Conservation (phyloP, 2,113 vertebrate genomes). For the Cebus imitator region DNA sequence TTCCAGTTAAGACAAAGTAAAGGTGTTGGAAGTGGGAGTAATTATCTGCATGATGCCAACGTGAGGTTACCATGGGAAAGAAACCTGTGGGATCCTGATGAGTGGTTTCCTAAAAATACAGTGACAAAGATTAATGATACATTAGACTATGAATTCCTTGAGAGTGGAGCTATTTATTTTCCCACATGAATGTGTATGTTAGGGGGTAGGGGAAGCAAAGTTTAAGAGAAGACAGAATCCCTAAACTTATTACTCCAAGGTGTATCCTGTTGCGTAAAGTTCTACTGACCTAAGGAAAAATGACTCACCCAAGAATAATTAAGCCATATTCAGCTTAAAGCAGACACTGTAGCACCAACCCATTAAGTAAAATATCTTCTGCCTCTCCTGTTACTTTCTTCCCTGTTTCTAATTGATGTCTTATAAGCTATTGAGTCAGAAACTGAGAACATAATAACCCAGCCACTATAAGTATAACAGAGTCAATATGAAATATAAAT, state of each 20-base stretch:
- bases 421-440: background rate
- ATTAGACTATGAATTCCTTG: background rate
- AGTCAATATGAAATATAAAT: background rate
- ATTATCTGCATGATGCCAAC: constrained; percentile 33
- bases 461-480: background rate
- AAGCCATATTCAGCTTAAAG: background rate
- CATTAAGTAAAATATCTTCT: background rate
- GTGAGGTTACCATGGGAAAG: background rate
- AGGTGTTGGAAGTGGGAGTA: constrained; percentile 61
- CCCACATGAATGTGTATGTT: background rate
- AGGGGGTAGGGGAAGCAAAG: rapidly evolving
- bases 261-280: background rate
- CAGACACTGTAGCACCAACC: background rate
- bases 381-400: background rate
- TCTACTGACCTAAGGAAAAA: background rate
- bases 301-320: background rate
- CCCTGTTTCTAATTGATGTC: background rate
- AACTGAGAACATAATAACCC: background rate
- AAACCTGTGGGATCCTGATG: background rate
- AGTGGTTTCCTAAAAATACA: constrained; percentile 41
- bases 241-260: background rate
- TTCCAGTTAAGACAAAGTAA: constrained; percentile 71
- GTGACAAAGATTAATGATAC: background rate
- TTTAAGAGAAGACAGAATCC: background rate
- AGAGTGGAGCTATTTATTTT: background rate